These are phyloP conservation scores for Peromyscus attwateri DNA, from an alignment of 2,797 vertebrate genomes.

Conservation along the genomic window DNA sequence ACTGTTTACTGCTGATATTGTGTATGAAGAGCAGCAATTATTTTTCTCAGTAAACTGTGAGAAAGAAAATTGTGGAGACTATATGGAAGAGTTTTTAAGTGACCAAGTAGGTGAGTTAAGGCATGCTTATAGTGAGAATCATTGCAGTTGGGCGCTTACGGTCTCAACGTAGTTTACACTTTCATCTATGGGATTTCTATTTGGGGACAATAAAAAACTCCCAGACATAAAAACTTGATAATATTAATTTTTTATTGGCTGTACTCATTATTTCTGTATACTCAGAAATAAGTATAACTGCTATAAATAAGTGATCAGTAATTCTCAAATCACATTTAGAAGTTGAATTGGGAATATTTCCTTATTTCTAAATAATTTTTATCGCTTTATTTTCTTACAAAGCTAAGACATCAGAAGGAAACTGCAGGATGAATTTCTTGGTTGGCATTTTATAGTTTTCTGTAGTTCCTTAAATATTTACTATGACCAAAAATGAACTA, in stretches of 20 bases:
- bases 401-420: neutral
- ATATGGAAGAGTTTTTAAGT: neutral
- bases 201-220: neutral
- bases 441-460: neutral
- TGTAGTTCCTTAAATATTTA: slow-evolving; percentile 8
- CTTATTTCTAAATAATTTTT: slow-evolving; percentile 37
- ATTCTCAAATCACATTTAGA: neutral
- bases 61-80: neutral
- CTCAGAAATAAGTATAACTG: neutral
- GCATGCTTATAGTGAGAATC: neutral
- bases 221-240: neutral
- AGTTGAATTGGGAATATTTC: neutral
- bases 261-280: neutral
- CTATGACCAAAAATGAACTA: slow-evolving; percentile 15
- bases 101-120: neutral
- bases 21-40: neutral
- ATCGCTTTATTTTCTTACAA: slow-evolving; percentile 36
- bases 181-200: neutral
- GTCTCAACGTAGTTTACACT: neutral
- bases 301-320: neutral
- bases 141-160: neutral
- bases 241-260: neutral
- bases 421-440: neutral
- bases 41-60: slow-evolving; percentile 27
- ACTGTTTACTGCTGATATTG: neutral